Conservation (phyloP, 2,888 invertebrate genomes). For the Gryllus longicercus region DNA sequence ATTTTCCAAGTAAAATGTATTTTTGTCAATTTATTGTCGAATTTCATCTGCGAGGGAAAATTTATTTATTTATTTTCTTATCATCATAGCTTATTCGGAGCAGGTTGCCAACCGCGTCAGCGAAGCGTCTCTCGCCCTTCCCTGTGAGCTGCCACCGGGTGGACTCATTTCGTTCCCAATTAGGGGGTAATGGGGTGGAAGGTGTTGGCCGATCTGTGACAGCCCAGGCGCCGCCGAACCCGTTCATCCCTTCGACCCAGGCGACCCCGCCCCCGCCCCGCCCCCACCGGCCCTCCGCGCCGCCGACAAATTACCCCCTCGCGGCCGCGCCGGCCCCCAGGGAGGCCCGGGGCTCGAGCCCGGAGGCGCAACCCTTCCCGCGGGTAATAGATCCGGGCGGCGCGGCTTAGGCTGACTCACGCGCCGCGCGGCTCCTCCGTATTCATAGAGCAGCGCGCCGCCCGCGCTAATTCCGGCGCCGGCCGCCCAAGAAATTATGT, state of each 20-base stretch:
- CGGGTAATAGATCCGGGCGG: slow-evolving; percentile 20
- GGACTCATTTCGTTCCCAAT: not conserved
- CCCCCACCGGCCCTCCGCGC: not conserved
- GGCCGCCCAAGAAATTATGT: not conserved
- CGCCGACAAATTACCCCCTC: not conserved
- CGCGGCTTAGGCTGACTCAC: not conserved
- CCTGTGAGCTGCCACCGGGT: not conserved
- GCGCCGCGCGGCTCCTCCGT: not conserved
- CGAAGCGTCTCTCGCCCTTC: not conserved
- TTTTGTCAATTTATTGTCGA: too few relatives aligned
- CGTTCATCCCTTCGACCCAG: too few relatives aligned
- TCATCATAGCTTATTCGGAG: too few relatives aligned
- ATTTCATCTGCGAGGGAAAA: too few relatives aligned
- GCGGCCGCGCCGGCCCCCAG: not conserved
- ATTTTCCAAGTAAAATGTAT: too few relatives aligned
- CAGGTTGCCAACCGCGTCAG: too few relatives aligned
- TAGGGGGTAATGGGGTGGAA: not conserved
- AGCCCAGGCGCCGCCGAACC: not conserved
- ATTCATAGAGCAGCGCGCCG: not conserved
- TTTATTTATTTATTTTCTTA: too few relatives aligned
- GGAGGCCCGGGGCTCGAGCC: not conserved
- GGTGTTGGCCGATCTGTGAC: not conserved
- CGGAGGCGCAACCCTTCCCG: not conserved
- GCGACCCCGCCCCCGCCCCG: not conserved
- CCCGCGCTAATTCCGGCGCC: not conserved